Evolutionary conservation across 2,797 vertebrate genomes (phyloP).

Genomic region (Momotus momota): DNA sequence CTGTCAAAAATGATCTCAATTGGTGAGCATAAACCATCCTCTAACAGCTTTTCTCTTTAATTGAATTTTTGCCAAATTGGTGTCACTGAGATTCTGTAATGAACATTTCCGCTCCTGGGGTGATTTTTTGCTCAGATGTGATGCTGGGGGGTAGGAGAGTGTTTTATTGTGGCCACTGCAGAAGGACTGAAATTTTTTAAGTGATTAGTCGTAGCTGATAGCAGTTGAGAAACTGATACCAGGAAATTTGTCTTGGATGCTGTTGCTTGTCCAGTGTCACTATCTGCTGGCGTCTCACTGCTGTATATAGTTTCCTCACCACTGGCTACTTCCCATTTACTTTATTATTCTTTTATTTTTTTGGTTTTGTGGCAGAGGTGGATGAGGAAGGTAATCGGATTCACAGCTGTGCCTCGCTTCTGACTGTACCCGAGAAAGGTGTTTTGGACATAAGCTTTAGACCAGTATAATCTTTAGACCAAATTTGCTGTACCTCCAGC

Average conservation of each 20-base stretch:
- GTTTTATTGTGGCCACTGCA: not conserved
- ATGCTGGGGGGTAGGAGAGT: not conserved
- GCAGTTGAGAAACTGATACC: not conserved
- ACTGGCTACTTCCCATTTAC: not conserved
- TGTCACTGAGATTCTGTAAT: slow-evolving; percentile 18
- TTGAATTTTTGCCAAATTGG: slow-evolving; percentile 42
- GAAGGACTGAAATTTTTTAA: not conserved
- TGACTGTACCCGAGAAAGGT: not conserved
- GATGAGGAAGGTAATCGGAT: not conserved
- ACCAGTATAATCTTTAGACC: not conserved
- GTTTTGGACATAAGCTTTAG: not conserved
- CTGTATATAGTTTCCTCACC: not conserved
- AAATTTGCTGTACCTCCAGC: not conserved
- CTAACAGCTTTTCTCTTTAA: slow-evolving; percentile 47
- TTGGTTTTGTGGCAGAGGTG: not conserved
- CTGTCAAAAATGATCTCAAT: slow-evolving; percentile 55
- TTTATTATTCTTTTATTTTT: not conserved
- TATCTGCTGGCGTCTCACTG: not conserved
- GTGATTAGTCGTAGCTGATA: not conserved
- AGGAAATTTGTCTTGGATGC: not conserved
- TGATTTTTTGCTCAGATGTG: not conserved
- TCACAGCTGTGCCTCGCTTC: not conserved
- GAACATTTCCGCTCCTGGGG: not conserved
- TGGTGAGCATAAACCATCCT: not conserved
- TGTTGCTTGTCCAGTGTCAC: not conserved